phyloP scores from a whole-genome alignment of 2,113 vertebrate species.

The Neofelis nebulosa region DNA sequence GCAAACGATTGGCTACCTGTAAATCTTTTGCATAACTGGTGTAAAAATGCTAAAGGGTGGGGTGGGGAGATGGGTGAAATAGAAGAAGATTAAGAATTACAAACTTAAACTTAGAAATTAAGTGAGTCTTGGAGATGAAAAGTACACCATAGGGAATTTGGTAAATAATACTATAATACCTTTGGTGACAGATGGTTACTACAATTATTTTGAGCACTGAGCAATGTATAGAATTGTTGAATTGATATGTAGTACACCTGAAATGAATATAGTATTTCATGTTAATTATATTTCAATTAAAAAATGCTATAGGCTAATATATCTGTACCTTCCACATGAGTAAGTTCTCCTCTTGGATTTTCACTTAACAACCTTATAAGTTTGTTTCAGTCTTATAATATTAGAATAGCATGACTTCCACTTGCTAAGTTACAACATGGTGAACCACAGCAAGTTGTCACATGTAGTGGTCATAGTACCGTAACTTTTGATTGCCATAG shows the following conservation, averaged over 20 bases:
- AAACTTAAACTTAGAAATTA: neutral
- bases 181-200: neutral
- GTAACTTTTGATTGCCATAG: neutral
- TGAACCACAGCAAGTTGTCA: neutral
- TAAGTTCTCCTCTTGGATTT: neutral
- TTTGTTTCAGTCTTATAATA: neutral
- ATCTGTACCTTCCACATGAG: neutral
- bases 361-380: neutral
- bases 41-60: neutral
- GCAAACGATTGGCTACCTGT: neutral
- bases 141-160: neutral
- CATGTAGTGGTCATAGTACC: constrained; percentile 24
- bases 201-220: neutral
- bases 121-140: neutral
- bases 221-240: neutral
- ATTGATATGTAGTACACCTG: neutral
- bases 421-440: neutral
- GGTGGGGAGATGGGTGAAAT: neutral
- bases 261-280: neutral
- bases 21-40: neutral
- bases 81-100: neutral
- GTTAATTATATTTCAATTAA: neutral
- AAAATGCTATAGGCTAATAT: neutral
- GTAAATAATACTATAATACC: neutral
- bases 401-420: neutral